phyloP scores from a whole-genome alignment of 2,113 vertebrate genomes.

The Alosa alosa region DNA sequence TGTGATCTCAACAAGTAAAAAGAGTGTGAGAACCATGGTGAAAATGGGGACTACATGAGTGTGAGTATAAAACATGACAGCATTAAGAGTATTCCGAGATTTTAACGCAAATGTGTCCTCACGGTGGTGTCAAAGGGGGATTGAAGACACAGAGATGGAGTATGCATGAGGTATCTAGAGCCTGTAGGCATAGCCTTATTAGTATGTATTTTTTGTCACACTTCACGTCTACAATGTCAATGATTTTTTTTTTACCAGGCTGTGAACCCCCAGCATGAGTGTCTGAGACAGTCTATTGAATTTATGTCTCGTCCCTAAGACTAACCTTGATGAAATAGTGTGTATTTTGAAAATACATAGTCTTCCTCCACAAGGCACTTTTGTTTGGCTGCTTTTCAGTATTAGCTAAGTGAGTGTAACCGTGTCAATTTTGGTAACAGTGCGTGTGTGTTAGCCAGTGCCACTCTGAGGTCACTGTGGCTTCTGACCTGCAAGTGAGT shows the following conservation, averaged over 20 bases:
- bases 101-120: background rate
- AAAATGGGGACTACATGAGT: background rate
- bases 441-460: background rate
- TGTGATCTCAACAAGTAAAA: background rate
- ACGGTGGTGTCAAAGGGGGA: background rate
- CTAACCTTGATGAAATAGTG: background rate
- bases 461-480: background rate
- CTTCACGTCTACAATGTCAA: background rate
- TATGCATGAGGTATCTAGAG: background rate
- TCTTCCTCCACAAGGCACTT: background rate
- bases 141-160: background rate
- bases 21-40: background rate
- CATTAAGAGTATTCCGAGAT: background rate
- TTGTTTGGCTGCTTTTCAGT: background rate
- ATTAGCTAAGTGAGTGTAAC: background rate
- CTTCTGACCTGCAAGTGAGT: slow-evolving; percentile 81
- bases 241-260: background rate
- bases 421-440: background rate
- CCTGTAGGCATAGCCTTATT: background rate
- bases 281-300: background rate
- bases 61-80: background rate
- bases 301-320: background rate
- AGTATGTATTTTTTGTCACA: background rate
- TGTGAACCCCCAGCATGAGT: background rate
- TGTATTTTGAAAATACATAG: background rate